These are phyloP conservation scores for Parauchenoglanis ngamensis DNA, from an alignment of 2,797 vertebrate genomes.

Conservation along the genomic window DNA sequence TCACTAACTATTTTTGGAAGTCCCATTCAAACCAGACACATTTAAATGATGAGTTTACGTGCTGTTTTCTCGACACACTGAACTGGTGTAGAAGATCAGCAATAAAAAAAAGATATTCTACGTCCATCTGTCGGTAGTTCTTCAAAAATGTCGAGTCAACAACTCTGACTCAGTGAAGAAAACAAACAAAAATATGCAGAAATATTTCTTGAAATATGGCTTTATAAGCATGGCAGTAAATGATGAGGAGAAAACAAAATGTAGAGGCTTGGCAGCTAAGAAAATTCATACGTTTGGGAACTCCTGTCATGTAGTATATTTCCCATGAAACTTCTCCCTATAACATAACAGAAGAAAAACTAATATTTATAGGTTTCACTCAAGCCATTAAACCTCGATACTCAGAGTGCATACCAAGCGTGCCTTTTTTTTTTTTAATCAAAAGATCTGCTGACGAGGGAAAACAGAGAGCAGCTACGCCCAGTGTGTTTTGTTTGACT, in stretches of 20 bases:
- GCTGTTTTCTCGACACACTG: background rate
- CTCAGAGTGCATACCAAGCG: background rate
- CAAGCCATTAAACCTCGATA: background rate
- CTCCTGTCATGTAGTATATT: background rate
- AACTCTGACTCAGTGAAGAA: background rate
- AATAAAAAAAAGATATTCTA: too few species aligned
- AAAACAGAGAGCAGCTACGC: background rate
- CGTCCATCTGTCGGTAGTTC: background rate
- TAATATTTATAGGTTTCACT: background rate
- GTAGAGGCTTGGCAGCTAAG: background rate
- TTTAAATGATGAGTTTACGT: background rate
- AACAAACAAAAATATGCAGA: background rate
- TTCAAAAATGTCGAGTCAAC: background rate
- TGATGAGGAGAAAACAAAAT: background rate
- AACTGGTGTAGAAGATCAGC: background rate
- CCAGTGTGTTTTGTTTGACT: constrained; percentile 1
- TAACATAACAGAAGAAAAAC: background rate
- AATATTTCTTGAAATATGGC: background rate
- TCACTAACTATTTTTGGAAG: background rate
- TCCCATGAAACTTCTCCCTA: background rate
- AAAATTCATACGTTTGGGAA: background rate
- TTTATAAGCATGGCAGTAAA: background rate
- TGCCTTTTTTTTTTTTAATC: background rate
- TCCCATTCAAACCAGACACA: background rate
- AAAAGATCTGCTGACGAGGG: background rate